Base-by-base conservation (phyloP, 1,140 invertebrate species). In the Arctopsyche grandis region DNA sequence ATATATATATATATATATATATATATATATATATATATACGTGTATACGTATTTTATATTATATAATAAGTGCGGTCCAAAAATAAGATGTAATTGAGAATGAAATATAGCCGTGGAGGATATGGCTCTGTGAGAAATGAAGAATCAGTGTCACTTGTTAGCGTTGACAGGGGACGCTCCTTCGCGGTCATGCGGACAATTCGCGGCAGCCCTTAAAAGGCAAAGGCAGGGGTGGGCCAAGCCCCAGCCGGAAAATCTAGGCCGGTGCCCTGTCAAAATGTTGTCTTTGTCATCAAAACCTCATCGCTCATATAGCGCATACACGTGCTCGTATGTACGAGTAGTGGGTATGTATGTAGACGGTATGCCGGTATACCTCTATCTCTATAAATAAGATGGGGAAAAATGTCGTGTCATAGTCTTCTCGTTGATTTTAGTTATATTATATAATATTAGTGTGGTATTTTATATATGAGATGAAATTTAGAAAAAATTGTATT, bases 91-190 rank as follows among this genome's bases (percentile, higher is more conserved):
- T 76, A 63, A 76, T 44, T 76, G 74, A 63, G 58, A 24, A 76
- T 76, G 74, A 76, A 76, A 76, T 63, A 76, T 76, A 60, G 43
- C 38, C 56, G 3, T 5, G 16, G 1, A 4, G 52, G 46, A 75
- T 75, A 26, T 21, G 56, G 56, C 12, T n/a, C 56, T 26, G 26
- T 76, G 56, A 76, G 74, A 76, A 76, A 76, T 76, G 74, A 76
- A 76, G 74, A 76, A 76, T 76, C 74, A 66, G 44, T 76, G 74
- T 76, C 74, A 76, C 74, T 76, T 44, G 74, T 76, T 76, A 76
- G 26, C 74, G 74, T 58, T 63, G 74, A 76, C 74, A 63, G 74
- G 74, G 58, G 74, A 76, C 22, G 58, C 56, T 29, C 26, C 74
- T 44, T 75, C 43, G 73, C 19, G 69, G 69, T 73, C 24, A 38